A percentile compares a stretch with the other conserved stretches of the same genome.
Conservation (phyloP, 92 coral and sea anemone species). For the Actinernus sp. region DNA sequence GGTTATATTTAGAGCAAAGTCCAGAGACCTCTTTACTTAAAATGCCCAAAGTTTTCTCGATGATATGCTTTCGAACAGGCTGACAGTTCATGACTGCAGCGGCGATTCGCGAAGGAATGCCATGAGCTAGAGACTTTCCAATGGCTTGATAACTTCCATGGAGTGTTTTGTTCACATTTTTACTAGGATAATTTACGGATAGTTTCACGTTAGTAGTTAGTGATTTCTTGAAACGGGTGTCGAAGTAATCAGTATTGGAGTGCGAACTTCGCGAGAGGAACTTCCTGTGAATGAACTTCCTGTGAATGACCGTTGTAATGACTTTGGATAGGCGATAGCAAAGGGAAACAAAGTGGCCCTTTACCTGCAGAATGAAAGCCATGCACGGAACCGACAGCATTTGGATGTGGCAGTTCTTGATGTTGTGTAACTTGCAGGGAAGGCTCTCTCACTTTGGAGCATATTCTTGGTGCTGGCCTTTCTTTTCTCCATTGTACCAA, state of each 20-base stretch:
- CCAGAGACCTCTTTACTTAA: slow-evolving; percentile 42
- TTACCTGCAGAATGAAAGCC: too few relatives aligned
- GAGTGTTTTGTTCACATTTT: slow-evolving; percentile 23
- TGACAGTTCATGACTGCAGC: slow-evolving; percentile 61
- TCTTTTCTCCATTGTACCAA: too few relatives aligned
- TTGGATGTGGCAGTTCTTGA: too few relatives aligned
- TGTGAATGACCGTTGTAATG: too few relatives aligned
- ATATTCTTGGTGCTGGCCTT: too few relatives aligned
- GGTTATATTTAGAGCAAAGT: slow-evolving; percentile 51
- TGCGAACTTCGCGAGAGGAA: neutral
- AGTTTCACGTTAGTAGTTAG: neutral
- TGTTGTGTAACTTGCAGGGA: too few relatives aligned
- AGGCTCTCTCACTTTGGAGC: too few relatives aligned
- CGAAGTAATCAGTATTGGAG: neutral
- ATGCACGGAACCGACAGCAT: too few relatives aligned
- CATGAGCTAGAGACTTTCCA: slow-evolving; percentile 61
- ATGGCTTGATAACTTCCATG: slow-evolving; percentile 29
- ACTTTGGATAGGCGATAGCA: too few relatives aligned
- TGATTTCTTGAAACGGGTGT: neutral
- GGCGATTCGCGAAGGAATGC: slow-evolving; percentile 48
- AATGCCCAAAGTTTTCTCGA: slow-evolving; percentile 26
- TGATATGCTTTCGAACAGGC: slow-evolving; percentile 24
- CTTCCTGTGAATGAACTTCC: neutral
- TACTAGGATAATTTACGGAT: slow-evolving; percentile 37
- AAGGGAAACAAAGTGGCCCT: too few relatives aligned